Evolutionary conservation across 2,113 vertebrate genomes (phyloP).

Genomic region (Natator depressus): DNA sequence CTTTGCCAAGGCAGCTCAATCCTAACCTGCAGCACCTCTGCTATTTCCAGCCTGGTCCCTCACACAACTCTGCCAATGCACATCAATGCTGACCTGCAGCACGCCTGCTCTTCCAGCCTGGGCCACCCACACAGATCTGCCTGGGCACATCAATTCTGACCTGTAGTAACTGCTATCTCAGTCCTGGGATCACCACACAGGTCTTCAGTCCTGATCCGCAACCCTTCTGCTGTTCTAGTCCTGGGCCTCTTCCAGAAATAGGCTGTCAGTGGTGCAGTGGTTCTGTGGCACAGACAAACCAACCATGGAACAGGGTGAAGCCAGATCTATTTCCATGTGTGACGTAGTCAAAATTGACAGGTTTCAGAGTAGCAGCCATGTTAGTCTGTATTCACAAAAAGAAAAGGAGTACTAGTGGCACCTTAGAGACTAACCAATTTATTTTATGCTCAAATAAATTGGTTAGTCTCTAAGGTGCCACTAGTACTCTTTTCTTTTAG

Average conservation of each 20-base stretch:
- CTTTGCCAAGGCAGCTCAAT: conserved; percentile 40
- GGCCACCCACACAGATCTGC: conserved; percentile 19
- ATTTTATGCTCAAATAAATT: no score
- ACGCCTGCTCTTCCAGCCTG: background rate
- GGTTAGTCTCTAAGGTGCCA: no score
- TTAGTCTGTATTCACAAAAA: no score
- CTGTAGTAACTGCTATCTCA: background rate
- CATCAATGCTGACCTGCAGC: conserved; percentile 14
- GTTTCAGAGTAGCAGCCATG: no score
- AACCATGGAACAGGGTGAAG: background rate
- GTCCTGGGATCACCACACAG: background rate
- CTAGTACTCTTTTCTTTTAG: no score
- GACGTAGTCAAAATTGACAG: background rate
- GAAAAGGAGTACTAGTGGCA: no score
- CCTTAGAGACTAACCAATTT: no score
- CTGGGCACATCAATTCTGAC: conserved; percentile 39
- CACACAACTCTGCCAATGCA: background rate
- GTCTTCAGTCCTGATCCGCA: conserved; percentile 5
- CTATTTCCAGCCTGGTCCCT: conserved; percentile 14
- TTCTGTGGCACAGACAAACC: background rate
- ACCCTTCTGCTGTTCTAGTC: background rate
- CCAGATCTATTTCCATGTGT: background rate
- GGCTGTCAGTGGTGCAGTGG: background rate
- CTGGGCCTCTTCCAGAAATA: conserved; percentile 13
- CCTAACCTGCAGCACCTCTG: conserved; percentile 37